Percentiles rank a stretch among this genome's conserved stretches.
Evolutionary conservation across 2,888 invertebrate genomes (phyloP).

Genomic region (Eremobia ochroleuca): DNA sequence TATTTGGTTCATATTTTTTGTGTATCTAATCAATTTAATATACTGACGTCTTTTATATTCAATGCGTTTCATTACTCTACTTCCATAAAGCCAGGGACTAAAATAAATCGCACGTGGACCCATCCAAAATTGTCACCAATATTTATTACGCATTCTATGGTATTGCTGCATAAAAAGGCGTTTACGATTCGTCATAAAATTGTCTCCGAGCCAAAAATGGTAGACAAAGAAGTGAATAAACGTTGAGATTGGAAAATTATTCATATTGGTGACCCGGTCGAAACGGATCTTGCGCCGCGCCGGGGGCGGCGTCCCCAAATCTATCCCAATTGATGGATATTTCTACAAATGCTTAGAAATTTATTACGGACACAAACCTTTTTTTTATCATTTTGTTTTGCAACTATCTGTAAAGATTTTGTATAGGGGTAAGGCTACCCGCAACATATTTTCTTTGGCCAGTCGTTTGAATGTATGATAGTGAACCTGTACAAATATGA

Average conservation of each 20-base stretch:
- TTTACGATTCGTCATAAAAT: slow-evolving; percentile 81
- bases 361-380: slow-evolving; percentile 72
- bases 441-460: slow-evolving; percentile 47
- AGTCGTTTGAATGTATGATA: slow-evolving; percentile 40
- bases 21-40: background rate
- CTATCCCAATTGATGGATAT: slow-evolving; percentile 69
- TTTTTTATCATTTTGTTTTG: slow-evolving; percentile 72
- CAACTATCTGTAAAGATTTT: slow-evolving; percentile 65
- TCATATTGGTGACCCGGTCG: slow-evolving; percentile 82
- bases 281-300: slow-evolving; percentile 62
- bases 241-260: slow-evolving; percentile 85
- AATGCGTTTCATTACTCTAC: slow-evolving; percentile 2
- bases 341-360: slow-evolving; percentile 75
- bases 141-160: slow-evolving; percentile 58
- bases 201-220: slow-evolving; percentile 76
- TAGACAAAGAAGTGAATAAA: slow-evolving; percentile 83
- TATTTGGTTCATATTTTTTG: background rate
- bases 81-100: background rate
- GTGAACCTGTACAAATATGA: slow-evolving; percentile 57
- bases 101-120: slow-evolving; percentile 41
- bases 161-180: slow-evolving; percentile 72
- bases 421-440: slow-evolving; percentile 40
- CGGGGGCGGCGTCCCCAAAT: slow-evolving; percentile 55
- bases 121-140: slow-evolving; percentile 46
- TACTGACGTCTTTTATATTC: background rate